Base-by-base conservation (phyloP, 1,140 invertebrate species). In the Caenorhabditis inopinata region DNA sequence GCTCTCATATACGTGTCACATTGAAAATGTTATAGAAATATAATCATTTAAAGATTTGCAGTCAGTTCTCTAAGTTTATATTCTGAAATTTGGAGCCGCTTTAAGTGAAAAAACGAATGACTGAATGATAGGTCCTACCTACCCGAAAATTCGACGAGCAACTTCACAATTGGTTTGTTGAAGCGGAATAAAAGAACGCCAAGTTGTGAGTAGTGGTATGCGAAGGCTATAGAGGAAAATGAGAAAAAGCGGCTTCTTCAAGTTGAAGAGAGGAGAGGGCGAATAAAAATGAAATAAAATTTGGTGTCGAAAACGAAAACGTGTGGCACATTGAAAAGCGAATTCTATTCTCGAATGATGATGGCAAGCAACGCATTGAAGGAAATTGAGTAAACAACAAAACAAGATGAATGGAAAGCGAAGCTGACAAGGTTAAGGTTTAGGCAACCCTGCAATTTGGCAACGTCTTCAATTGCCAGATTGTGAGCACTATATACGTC, bases 271-370 rank as follows among this genome's bases (percentile, higher is more conserved):
- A 18, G 9, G 25, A 11, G 58, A 2, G 11, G 12, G 32, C 2
- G 32, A 68, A 68, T 38, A 68, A 68, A 68, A 68, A 68, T 38
- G 58, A 68, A 68, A 68, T 68, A 35, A 68, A 35, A 68, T 68
- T 68, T 68, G 51, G 51, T 58, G 51, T 25, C 12, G n/a, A 14
- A 25, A n/a, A 7, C 18, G 48, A 51, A 21, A 25, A 51, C n/a
- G n/a, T 32, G 51, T 51, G 49, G 49, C 51, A 29, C 27, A 58
- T 32, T 58, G 25, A 58, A 9, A 18, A 21, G 14, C n/a, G 58
- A 68, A 68, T 68, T 68, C 58, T 68, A 68, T 68, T 68, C 38
- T 68, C 38, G 58, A 68, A 42, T 68, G 58, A 68, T 68, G 58
- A 68, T 68, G 58, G 27, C 32, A 42, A 51, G 48, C 48, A n/a